Evolutionary conservation across 2,888 invertebrate genomes (phyloP).

Genomic region (Stenolophus ochropezus): DNA sequence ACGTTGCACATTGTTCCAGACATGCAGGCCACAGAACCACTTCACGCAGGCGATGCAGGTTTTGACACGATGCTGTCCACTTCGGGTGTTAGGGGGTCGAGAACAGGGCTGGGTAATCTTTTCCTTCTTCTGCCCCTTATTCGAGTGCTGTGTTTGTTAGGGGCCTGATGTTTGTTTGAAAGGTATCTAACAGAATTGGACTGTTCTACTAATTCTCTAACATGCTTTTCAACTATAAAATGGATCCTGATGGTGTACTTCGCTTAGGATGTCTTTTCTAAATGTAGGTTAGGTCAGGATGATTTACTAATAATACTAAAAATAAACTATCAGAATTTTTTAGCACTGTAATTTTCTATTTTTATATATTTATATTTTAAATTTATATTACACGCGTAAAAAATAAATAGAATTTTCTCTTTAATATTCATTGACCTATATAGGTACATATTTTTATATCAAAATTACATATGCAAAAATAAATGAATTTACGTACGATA

Average conservation of each 20-base stretch:
- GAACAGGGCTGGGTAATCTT: slow-evolving; percentile 29
- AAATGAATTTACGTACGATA: background rate
- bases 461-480: too few species aligned
- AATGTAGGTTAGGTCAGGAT: background rate
- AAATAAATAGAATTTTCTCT: too few species aligned
- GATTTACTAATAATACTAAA: background rate
- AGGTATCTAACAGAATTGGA: slow-evolving; percentile 22
- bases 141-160: slow-evolving; percentile 10
- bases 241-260: background rate
- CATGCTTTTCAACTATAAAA: background rate
- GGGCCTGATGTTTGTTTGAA: slow-evolving; percentile 5
- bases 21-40: slow-evolving; percentile 54
- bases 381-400: too few species aligned
- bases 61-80: slow-evolving; percentile 42
- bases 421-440: too few species aligned
- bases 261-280: background rate
- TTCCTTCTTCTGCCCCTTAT: slow-evolving; percentile 12
- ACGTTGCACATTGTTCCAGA: slow-evolving; percentile 53
- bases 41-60: slow-evolving; percentile 4
- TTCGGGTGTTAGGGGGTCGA: slow-evolving; percentile 1
- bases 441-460: too few species aligned
- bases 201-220: background rate
- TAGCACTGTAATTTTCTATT: too few species aligned
- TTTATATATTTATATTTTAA: too few species aligned
- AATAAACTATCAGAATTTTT: too few species aligned